A percentile compares a stretch with the other conserved stretches of the same genome.
Evolutionary conservation across 2,888 invertebrate genomes (phyloP).

Genomic region (Cosmia trapezina): DNA sequence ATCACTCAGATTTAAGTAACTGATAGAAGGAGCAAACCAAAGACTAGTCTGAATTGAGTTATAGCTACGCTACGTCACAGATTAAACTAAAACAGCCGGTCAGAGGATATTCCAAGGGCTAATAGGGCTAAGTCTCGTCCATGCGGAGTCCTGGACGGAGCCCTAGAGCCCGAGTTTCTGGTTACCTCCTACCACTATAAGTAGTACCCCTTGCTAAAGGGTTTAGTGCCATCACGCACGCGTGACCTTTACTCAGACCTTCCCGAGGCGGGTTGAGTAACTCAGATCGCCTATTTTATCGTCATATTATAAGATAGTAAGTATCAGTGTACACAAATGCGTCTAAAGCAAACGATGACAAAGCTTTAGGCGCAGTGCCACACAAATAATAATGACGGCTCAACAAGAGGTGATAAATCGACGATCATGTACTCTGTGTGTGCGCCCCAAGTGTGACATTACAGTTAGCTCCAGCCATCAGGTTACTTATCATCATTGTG

Average conservation of each 20-base stretch:
- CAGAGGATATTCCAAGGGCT: slow-evolving; percentile 91
- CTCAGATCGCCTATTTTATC: slow-evolving; percentile 62
- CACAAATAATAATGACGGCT: slow-evolving; percentile 36
- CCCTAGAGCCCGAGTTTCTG: slow-evolving; percentile 91
- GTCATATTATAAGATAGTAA: slow-evolving; percentile 23
- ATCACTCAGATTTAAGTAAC: slow-evolving; percentile 78
- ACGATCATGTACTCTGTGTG: slow-evolving; percentile 90
- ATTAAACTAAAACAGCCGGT: slow-evolving; percentile 93
- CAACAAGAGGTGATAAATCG: slow-evolving; percentile 41
- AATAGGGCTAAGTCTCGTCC: slow-evolving; percentile 85
- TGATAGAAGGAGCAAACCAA: slow-evolving; percentile 87
- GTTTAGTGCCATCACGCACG: slow-evolving; percentile 64
- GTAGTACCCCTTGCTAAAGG: slow-evolving; percentile 92
- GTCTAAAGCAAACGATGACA: slow-evolving; percentile 18
- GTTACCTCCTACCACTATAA: slow-evolving; percentile 91
- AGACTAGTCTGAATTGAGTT: slow-evolving; percentile 97
- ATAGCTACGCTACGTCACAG: slow-evolving; percentile 89
- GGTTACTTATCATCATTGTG: slow-evolving; percentile 81
- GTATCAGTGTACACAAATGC: slow-evolving; percentile 26
- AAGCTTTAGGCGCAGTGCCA: slow-evolving; percentile 11
- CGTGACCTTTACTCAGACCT: slow-evolving; percentile 94
- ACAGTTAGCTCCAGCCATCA: slow-evolving; percentile 88
- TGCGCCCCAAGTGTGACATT: slow-evolving; percentile 94
- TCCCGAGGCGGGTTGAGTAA: slow-evolving; percentile 92
- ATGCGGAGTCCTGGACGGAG: slow-evolving; percentile 87